A percentile compares a stretch with the other conserved stretches of the same genome.
phyloP scores from a whole-genome alignment of 2,888 invertebrate genomes.

The Mythimna ferrago region DNA sequence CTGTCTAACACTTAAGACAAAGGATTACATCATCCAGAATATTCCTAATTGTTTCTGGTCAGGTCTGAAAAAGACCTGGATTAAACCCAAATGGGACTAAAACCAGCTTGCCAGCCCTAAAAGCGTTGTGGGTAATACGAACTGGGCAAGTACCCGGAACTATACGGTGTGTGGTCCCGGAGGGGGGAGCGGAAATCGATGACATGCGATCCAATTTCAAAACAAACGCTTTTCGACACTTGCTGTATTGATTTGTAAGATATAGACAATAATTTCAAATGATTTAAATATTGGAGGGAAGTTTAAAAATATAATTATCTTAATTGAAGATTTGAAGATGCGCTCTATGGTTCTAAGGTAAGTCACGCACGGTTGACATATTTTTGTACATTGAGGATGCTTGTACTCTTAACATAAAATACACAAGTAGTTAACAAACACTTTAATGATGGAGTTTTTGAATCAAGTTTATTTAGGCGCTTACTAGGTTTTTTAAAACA shows the following conservation, averaged over 20 bases:
- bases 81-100: neutral
- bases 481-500: neutral
- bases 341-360: neutral
- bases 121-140: constrained; percentile 63
- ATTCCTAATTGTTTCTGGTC: neutral
- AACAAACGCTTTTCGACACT: constrained; percentile 70
- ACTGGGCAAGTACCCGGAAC: constrained; percentile 70
- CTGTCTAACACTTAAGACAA: neutral
- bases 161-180: constrained; percentile 69
- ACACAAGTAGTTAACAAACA: neutral
- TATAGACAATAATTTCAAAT: constrained; percentile 27
- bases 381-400: neutral
- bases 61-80: neutral
- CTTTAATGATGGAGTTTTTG: neutral
- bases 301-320: neutral
- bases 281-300: constrained; percentile 3
- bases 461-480: neutral
- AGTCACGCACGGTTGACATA: constrained; percentile 3
- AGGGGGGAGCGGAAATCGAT: constrained; percentile 68
- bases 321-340: neutral
- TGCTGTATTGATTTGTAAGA: constrained; percentile 68
- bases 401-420: constrained; percentile 1
- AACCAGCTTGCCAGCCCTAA: constrained; percentile 51
- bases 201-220: constrained; percentile 74
- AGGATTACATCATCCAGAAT: neutral